These are phyloP conservation scores for Heliconius nattereri DNA, from an alignment of 1,140 invertebrate species.

Conservation along the genomic window DNA sequence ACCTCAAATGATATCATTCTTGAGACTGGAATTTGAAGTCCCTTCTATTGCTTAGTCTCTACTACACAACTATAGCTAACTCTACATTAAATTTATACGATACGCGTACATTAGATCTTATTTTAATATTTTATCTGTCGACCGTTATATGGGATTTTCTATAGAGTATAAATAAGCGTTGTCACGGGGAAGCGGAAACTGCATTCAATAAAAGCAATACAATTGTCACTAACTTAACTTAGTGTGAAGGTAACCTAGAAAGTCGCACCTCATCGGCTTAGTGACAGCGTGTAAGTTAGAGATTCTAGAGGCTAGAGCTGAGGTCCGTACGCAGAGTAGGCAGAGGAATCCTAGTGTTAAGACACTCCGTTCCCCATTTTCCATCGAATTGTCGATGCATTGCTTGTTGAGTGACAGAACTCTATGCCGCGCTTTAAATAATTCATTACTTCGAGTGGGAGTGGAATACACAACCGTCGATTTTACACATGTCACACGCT, in stretches of 20 bases:
- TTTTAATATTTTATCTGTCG: conserved; percentile 41
- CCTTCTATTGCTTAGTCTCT: not conserved
- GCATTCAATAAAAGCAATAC: conserved; percentile 55
- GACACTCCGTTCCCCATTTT: too few relatives aligned
- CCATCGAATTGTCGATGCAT: too few relatives aligned
- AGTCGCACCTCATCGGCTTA: not conserved
- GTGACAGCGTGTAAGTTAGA: not conserved
- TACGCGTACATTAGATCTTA: conserved; percentile 39
- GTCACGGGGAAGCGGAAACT: conserved; percentile 52
- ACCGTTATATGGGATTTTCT: conserved; percentile 43
- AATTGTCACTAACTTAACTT: conserved; percentile 57
- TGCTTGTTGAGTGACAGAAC: too few relatives aligned
- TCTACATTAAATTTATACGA: not conserved
- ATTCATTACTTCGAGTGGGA: too few relatives aligned
- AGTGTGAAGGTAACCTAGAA: conserved; percentile 34
- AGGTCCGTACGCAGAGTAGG: too few relatives aligned
- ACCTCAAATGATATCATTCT: not conserved
- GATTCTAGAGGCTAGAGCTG: not conserved
- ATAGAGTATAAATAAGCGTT: conserved; percentile 53
- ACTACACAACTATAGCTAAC: not conserved
- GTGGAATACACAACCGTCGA: too few relatives aligned
- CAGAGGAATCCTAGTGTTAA: too few relatives aligned
- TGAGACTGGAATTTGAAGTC: not conserved
- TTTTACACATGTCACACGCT: too few relatives aligned
- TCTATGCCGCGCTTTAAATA: too few relatives aligned